Evolutionary conservation across 2,113 vertebrate genomes (phyloP).

Genomic region (Naja naja): DNA sequence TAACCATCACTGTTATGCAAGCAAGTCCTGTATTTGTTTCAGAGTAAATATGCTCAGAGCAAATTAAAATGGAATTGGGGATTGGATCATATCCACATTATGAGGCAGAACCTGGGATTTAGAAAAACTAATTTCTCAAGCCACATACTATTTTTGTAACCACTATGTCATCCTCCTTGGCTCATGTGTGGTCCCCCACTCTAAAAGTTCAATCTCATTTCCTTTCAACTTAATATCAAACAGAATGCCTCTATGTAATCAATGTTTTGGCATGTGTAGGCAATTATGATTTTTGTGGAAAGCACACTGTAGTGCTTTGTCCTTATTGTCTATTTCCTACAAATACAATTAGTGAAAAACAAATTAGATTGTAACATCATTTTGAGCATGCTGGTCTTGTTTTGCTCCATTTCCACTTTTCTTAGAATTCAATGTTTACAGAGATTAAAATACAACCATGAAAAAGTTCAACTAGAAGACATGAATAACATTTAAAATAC

Average conservation of each 20-base stretch:
- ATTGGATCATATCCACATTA: background rate
- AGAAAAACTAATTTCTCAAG: background rate
- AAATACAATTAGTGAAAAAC: slow-evolving; percentile 64
- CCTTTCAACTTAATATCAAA: slow-evolving; percentile 6
- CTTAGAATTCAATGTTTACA: slow-evolving; percentile 60
- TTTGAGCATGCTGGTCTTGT: slow-evolving; percentile 57
- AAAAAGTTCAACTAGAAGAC: slow-evolving; percentile 53
- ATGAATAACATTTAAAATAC: slow-evolving; percentile 44
- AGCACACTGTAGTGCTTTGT: slow-evolving; percentile 50
- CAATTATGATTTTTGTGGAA: slow-evolving; percentile 46
- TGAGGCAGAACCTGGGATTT: background rate
- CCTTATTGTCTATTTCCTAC: slow-evolving; percentile 62
- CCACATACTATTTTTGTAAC: slow-evolving; percentile 4
- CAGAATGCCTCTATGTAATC: slow-evolving; percentile 42
- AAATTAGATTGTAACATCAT: slow-evolving; percentile 61
- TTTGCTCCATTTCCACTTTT: slow-evolving; percentile 60
- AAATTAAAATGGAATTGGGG: background rate
- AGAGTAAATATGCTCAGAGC: background rate
- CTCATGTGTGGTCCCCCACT: background rate
- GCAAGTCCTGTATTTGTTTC: background rate
- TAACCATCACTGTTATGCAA: background rate
- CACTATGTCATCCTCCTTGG: background rate
- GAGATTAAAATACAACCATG: slow-evolving; percentile 59
- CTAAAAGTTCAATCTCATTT: slow-evolving; percentile 3
- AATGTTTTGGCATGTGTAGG: slow-evolving; percentile 38